Conservation (phyloP, 92 coral and sea anemone genomes). For the Ricordea florida region DNA sequence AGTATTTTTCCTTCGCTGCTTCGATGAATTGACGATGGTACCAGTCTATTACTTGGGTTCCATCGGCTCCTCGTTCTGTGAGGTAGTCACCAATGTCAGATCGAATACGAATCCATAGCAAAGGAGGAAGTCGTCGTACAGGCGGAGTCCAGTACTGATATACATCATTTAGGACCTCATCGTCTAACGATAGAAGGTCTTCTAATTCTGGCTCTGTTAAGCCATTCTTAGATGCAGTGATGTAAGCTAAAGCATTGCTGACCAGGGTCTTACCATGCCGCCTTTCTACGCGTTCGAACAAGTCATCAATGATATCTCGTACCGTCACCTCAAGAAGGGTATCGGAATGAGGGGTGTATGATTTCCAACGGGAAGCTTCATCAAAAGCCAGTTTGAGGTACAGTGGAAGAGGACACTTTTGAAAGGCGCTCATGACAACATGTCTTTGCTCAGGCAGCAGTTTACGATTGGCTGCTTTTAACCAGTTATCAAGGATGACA, state of each 20-base stretch:
- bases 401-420: slow-evolving; percentile 87
- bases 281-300: slow-evolving; percentile 87
- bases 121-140: slow-evolving; percentile 92
- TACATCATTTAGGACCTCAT: slow-evolving; percentile 93
- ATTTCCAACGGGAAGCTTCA: slow-evolving; percentile 95
- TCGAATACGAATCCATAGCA: slow-evolving; percentile 95
- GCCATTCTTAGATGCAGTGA: slow-evolving; percentile 93
- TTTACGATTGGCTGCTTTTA: slow-evolving; percentile 65
- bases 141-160: slow-evolving; percentile 99
- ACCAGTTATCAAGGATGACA: slow-evolving; percentile 88
- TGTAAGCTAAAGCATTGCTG: slow-evolving; percentile 86
- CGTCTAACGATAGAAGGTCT: slow-evolving; percentile 96
- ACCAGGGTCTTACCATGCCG: slow-evolving; percentile 89
- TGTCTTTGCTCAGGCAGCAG: slow-evolving; percentile 75
- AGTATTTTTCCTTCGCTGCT: slow-evolving; percentile 85
- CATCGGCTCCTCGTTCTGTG: slow-evolving; percentile 96
- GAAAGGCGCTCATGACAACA: slow-evolving; percentile 69
- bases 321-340: slow-evolving; percentile 70
- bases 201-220: slow-evolving; percentile 91
- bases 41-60: slow-evolving; percentile 93
- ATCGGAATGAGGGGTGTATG: slow-evolving; percentile 76
- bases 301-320: slow-evolving; percentile 79
- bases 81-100: slow-evolving; percentile 91
- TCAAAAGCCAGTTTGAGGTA: slow-evolving; percentile 94
- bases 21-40: slow-evolving; percentile 98